Base-by-base conservation (phyloP, 2,797 vertebrate species). In the Scolopax bukidnonensis region DNA sequence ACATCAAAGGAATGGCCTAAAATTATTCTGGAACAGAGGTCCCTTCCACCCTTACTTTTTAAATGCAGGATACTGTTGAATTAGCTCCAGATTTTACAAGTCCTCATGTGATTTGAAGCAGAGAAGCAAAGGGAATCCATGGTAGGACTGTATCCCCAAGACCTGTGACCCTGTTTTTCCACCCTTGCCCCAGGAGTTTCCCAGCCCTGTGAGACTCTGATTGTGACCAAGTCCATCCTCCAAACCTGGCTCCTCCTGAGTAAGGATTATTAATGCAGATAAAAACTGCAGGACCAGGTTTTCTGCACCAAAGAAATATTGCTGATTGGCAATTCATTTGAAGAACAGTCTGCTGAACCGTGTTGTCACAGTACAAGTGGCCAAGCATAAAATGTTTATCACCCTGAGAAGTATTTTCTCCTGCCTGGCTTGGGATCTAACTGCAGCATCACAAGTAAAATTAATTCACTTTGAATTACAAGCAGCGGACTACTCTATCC, bases 161-260 rank as follows among this genome's bases (percentile, higher is more conserved):
- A 59, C 10, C 18, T 41, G 21, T 67, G 24, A 56, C 69, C 21
- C 11, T 33, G 25, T 8, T 75, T 81, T 92, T 56, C 27, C 25
- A 45, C 9, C 23, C 9, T 74, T 59, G 51, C 33, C n/a, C 0
- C 0, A 71, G 61, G 20, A 61, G 23, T 1, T 3, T 4, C 16
- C 19, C 16, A 32, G 36, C 36, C 48, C 45, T 23, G n/a, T 21
- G 11, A 16, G 13, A 28, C 3, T 65, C 38, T 40, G 27, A 13
- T 53, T 60, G 14, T 0, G 1, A 33, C 51, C 2, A 0, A 32
- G 19, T 16, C 21, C 16, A 19, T 20, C 12, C 33, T 38, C 47
- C 40, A 65, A 36, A 45, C 17, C n/a, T 1, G 1, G 18, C 5
- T 65, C 10, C 48, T 51, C 32, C 38, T 32, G 4, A n/a, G 45